phyloP scores from a whole-genome alignment of 2,113 vertebrate genomes.

The Corythoichthys haematopterus region DNA sequence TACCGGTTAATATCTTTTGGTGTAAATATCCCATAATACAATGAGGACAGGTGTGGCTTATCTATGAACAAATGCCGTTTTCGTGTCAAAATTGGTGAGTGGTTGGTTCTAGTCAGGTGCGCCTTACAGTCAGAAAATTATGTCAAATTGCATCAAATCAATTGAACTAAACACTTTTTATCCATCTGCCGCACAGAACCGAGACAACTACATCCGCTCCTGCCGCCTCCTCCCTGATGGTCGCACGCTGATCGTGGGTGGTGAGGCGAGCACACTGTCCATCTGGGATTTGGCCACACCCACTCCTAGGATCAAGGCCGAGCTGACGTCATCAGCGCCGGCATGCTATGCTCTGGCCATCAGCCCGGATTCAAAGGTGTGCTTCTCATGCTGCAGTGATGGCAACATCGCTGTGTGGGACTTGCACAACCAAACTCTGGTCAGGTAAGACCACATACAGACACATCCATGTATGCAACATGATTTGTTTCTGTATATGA shows the following conservation, averaged over 20 bases:
- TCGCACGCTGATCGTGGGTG: slow-evolving; percentile 90
- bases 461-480: not conserved
- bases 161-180: not conserved
- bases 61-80: no score
- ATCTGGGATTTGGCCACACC: slow-evolving; percentile 97
- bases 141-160: not conserved
- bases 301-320: slow-evolving; percentile 93
- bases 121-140: no score
- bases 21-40: no score
- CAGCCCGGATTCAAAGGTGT: slow-evolving; percentile 96
- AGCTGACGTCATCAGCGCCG: slow-evolving; percentile 91
- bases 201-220: slow-evolving; percentile 97
- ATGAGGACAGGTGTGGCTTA: no score
- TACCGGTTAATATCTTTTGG: no score
- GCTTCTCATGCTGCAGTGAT: slow-evolving; percentile 96
- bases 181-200: slow-evolving; percentile 71
- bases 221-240: slow-evolving; percentile 94
- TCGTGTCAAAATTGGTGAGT: no score
- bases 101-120: no score
- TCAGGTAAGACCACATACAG: slow-evolving; percentile 75
- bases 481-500: not conserved
- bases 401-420: slow-evolving; percentile 98
- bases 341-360: slow-evolving; percentile 96
- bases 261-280: slow-evolving; percentile 91
- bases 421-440: slow-evolving; percentile 94